These are phyloP conservation scores for Drosophila prostipennis DNA, from an alignment of 2,888 invertebrate species.

Conservation along the genomic window DNA sequence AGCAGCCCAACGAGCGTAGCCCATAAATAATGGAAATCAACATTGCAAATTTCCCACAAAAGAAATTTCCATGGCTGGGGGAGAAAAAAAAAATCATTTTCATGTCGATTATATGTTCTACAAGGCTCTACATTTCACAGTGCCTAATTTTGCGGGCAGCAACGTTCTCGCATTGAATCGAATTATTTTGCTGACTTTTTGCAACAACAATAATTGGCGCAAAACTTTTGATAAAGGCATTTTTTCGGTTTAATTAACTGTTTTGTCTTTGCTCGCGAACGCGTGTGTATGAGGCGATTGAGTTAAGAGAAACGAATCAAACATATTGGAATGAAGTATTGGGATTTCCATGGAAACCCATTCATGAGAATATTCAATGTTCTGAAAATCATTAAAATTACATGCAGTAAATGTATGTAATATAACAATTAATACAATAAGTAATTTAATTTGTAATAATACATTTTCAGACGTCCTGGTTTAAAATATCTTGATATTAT, in stretches of 20 bases:
- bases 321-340: not conserved
- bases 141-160: conserved; percentile 10
- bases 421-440: no score
- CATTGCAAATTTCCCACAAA: conserved; percentile 9
- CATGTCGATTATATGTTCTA: not conserved
- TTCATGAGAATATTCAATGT: not conserved
- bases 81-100: not conserved
- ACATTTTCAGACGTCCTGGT: no score
- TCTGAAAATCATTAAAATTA: no score
- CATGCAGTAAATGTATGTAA: no score
- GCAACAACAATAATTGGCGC: conserved; percentile 27
- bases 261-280: conserved; percentile 18
- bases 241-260: conserved; percentile 56
- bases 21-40: conserved; percentile 35
- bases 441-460: no score
- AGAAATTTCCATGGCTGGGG: not conserved
- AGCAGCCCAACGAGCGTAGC: not conserved
- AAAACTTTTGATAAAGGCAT: conserved; percentile 47
- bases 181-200: conserved; percentile 39
- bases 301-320: conserved; percentile 1
- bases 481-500: no score
- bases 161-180: conserved; percentile 23
- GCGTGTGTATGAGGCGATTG: conserved; percentile 4
- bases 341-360: conserved; percentile 1
- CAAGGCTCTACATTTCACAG: not conserved